A percentile compares a stretch with the other conserved stretches of the same genome.
These are phyloP conservation scores for Drosophila flavopinicola DNA, from an alignment of 2,888 invertebrate species.

Conservation along the genomic window DNA sequence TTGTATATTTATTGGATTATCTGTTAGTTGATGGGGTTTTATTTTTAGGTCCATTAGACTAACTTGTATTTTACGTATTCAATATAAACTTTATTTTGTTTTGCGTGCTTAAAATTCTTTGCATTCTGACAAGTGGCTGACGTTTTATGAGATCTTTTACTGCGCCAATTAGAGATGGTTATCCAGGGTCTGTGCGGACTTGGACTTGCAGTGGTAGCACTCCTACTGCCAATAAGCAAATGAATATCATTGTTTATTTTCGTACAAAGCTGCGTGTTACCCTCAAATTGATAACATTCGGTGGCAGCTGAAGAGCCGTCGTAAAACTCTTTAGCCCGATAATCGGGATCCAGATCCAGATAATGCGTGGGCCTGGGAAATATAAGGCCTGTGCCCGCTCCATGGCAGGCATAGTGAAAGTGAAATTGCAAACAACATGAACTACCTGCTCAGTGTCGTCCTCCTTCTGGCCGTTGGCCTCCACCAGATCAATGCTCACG, in stretches of 20 bases:
- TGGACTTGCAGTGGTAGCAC: not conserved
- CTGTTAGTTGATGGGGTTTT: too few species aligned
- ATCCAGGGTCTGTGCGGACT: slow-evolving; percentile 31
- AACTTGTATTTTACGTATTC: too few species aligned
- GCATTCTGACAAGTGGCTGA: slow-evolving; percentile 6
- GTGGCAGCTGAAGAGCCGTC: slow-evolving; percentile 44
- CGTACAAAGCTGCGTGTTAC: slow-evolving; percentile 11
- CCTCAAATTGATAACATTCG: slow-evolving; percentile 31
- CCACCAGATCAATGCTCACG: slow-evolving; percentile 84
- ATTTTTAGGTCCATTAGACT: too few species aligned
- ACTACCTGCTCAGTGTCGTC: slow-evolving; percentile 47
- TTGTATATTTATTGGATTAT: too few species aligned
- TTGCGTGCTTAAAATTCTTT: too few species aligned
- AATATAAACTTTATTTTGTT: too few species aligned
- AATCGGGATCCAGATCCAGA: slow-evolving; percentile 36
- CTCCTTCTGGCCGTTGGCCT: slow-evolving; percentile 61
- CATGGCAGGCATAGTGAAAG: slow-evolving; percentile 54
- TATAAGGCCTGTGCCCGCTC: slow-evolving; percentile 30
- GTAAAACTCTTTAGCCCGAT: slow-evolving; percentile 62
- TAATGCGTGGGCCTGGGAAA: slow-evolving; percentile 23
- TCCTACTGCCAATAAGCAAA: slow-evolving; percentile 15
- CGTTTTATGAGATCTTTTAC: slow-evolving; percentile 50
- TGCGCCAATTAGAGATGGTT: slow-evolving; percentile 47
- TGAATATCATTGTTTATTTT: slow-evolving; percentile 29
- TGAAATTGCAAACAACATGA: slow-evolving; percentile 58